Percentiles rank a stretch among this genome's conserved stretches.
Conservation (phyloP, 2,888 invertebrate species). For the Scaeva pyrastri region DNA sequence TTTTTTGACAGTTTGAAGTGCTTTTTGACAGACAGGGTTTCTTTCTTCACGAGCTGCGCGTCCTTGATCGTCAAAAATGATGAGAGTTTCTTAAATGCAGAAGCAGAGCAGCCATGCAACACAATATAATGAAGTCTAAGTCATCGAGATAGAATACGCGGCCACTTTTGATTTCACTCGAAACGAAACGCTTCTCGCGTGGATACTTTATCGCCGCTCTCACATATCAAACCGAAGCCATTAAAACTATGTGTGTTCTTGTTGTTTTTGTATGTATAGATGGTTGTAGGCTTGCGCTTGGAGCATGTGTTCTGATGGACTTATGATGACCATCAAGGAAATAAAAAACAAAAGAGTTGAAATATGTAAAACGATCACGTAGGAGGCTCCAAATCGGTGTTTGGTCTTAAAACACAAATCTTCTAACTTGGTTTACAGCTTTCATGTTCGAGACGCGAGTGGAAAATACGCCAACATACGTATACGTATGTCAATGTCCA, state of each 20-base stretch:
- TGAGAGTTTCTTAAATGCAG: slow-evolving; percentile 14
- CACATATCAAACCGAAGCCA: slow-evolving; percentile 21
- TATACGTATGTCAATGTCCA: background rate
- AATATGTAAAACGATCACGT: slow-evolving; percentile 71
- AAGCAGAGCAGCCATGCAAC: background rate
- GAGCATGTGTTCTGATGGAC: slow-evolving; percentile 48
- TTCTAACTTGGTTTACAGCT: background rate
- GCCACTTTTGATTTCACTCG: slow-evolving; percentile 62
- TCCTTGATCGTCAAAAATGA: slow-evolving; percentile 56
- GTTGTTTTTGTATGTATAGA: too few relatives aligned
- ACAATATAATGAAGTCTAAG: slow-evolving; percentile 1
- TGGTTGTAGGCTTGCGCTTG: too few relatives aligned
- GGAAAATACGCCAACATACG: slow-evolving; percentile 33
- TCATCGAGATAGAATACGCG: slow-evolving; percentile 15
- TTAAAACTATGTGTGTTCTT: slow-evolving; percentile 23
- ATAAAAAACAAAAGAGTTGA: background rate
- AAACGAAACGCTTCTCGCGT: slow-evolving; percentile 31
- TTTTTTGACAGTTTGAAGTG: slow-evolving; percentile 74
- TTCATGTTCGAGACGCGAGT: slow-evolving; percentile 41
- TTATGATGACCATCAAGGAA: slow-evolving; percentile 52
- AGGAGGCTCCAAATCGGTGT: slow-evolving; percentile 63
- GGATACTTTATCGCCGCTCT: slow-evolving; percentile 1
- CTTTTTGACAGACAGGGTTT: slow-evolving; percentile 42
- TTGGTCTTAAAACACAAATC: slow-evolving; percentile 23
- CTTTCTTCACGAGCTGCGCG: slow-evolving; percentile 13